Evolutionary conservation across 2,888 invertebrate species (phyloP).

Genomic region (Caenorhabditis parvicauda): DNA sequence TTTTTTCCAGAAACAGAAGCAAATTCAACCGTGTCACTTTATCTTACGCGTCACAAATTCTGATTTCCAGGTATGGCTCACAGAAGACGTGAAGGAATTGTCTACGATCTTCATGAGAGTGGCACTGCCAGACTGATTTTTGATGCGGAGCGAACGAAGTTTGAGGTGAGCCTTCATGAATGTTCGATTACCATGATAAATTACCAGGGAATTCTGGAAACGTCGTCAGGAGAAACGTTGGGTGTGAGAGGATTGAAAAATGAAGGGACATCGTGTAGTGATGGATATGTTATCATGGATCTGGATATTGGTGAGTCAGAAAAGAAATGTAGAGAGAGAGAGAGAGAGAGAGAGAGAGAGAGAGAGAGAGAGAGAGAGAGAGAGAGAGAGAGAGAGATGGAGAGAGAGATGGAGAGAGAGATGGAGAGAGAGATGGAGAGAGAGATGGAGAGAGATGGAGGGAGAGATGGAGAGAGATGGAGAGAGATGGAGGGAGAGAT

Average conservation of each 20-base stretch:
- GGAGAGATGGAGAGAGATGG: neutral
- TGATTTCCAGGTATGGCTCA: constrained; percentile 10
- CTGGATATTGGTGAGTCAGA: constrained; percentile 22
- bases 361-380: constrained; percentile 1
- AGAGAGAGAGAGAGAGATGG: neutral
- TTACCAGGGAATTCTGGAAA: constrained; percentile 22
- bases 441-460: neutral
- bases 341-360: neutral
- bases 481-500: neutral
- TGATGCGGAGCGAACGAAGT: constrained; percentile 19
- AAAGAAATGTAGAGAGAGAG: neutral
- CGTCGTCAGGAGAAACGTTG: constrained; percentile 24
- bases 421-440: neutral
- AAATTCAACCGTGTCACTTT: neutral
- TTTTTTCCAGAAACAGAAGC: too few species aligned
- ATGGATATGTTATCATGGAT: constrained; percentile 10
- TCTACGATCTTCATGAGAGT: constrained; percentile 20
- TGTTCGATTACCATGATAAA: neutral
- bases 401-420: neutral
- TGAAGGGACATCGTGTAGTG: constrained; percentile 9
- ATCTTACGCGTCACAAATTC: neutral
- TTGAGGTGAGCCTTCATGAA: constrained; percentile 11
- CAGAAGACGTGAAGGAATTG: constrained; percentile 27
- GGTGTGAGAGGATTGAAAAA: constrained; percentile 13
- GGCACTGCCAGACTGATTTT: constrained; percentile 26